These are phyloP conservation scores for Chaunax sp. DNA, from an alignment of 2,797 vertebrate species.

Conservation along the genomic window DNA sequence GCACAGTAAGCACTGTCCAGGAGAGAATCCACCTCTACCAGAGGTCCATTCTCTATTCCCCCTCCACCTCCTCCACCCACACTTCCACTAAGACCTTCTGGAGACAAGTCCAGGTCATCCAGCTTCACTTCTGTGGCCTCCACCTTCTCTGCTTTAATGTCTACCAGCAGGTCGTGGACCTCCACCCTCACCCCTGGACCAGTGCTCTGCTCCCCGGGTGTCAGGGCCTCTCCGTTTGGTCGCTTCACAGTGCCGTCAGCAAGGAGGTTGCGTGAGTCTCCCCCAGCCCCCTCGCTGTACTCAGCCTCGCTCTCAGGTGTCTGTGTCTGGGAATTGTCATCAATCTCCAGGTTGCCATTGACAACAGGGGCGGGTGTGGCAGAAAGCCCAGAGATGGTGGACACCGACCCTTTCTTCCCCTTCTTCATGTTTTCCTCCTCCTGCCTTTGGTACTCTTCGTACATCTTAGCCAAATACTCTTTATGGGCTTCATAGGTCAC, in stretches of 20 bases:
- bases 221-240: slow-evolving; percentile 86
- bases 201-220: slow-evolving; percentile 79
- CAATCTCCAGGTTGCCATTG: slow-evolving; percentile 95
- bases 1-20: slow-evolving; percentile 95
- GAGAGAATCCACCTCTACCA: slow-evolving; percentile 96
- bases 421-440: slow-evolving; percentile 99
- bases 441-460: slow-evolving; percentile 99
- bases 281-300: slow-evolving; percentile 89
- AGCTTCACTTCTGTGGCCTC: slow-evolving; percentile 99
- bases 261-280: slow-evolving; percentile 91
- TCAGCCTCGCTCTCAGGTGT: slow-evolving; percentile 98
- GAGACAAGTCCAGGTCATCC: slow-evolving; percentile 97
- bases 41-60: slow-evolving; percentile 90
- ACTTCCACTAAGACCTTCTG: slow-evolving; percentile 87
- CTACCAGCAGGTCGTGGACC: slow-evolving; percentile 97
- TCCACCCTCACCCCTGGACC: slow-evolving; percentile 93
- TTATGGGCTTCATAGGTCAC: slow-evolving; percentile 99
- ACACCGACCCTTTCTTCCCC: slow-evolving; percentile 97
- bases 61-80: slow-evolving; percentile 65
- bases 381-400: slow-evolving; percentile 98
- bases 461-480: slow-evolving; percentile 99
- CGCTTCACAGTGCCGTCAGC: slow-evolving; percentile 87
- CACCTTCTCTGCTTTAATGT: slow-evolving; percentile 99
- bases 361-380: slow-evolving; percentile 89
- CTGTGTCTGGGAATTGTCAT: slow-evolving; percentile 96